These are phyloP conservation scores for Oryzias javanicus DNA, from an alignment of 2,113 vertebrate genomes.

Conservation along the genomic window DNA sequence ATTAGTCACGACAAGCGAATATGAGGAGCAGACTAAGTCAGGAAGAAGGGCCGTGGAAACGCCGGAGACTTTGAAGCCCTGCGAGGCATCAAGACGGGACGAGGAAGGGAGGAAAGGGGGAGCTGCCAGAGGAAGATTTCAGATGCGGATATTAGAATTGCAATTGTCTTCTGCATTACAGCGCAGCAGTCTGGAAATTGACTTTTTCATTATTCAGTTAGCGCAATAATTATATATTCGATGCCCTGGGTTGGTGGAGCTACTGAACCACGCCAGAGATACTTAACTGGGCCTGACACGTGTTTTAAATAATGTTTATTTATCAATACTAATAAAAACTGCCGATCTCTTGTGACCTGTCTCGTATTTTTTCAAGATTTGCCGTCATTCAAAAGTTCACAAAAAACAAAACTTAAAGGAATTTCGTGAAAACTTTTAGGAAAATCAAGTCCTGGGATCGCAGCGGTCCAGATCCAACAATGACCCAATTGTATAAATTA, in stretches of 20 bases:
- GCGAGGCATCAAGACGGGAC: slow-evolving; percentile 63
- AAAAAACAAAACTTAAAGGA: slow-evolving; percentile 1
- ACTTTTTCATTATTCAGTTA: slow-evolving; percentile 83
- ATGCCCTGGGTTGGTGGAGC: slow-evolving; percentile 76
- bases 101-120: slow-evolving; percentile 35
- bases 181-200: slow-evolving; percentile 72
- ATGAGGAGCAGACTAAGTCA: slow-evolving; percentile 51
- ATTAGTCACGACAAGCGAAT: slow-evolving; percentile 69
- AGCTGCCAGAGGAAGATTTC: slow-evolving; percentile 54
- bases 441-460: not conserved
- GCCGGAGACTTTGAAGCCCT: slow-evolving; percentile 47
- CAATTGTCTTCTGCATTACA: slow-evolving; percentile 73
- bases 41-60: slow-evolving; percentile 55
- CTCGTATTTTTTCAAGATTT: slow-evolving; percentile 28
- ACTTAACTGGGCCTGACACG: slow-evolving; percentile 79
- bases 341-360: slow-evolving; percentile 53
- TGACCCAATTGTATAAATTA: slow-evolving; percentile 63
- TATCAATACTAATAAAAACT: slow-evolving; percentile 77
- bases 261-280: slow-evolving; percentile 74
- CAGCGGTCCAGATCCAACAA: slow-evolving; percentile 20
- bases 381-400: slow-evolving; percentile 5
- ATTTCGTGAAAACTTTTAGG: slow-evolving; percentile 10
- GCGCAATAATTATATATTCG: slow-evolving; percentile 81
- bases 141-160: slow-evolving; percentile 78
- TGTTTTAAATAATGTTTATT: slow-evolving; percentile 84